Base-by-base conservation (phyloP, 2,888 invertebrate species). In the Deladenus siricidicola region DNA sequence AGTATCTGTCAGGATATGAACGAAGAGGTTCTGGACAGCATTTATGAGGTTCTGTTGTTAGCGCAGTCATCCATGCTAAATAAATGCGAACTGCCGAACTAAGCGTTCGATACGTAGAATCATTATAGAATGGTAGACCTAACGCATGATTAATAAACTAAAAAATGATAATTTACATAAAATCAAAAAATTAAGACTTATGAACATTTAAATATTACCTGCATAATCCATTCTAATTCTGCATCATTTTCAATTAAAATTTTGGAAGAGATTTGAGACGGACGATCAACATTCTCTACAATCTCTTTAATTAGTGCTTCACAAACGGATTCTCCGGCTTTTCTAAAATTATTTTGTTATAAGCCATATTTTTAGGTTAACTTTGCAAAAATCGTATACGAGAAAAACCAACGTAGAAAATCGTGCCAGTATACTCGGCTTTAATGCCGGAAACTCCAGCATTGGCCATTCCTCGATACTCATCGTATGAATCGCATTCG, bases 161-260 rank as follows among this genome's bases (percentile, higher is more conserved):
- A 55, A 61, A 51, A 26, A 30, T 24, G 29, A 21, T 14, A 58
- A 47, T 39, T 44, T 49, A 21, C 3, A 43, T 48, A 24, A 14
- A 10, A 19, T 56, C 30, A 63, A 63, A 60, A 63, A 67, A n/a
- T 53, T 28, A 44, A 14, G 14, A 34, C 14, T 10, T 10, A 34
- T 10, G 21, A 6, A 26, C 6, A 47, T 50, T 4, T 8, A 50
- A 50, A 21, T 28, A 34, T 23, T 45, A 75, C 77, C 68, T 74
- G 76, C 75, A 77, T 77, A 48, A 73, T 64, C 77, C 77, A 77
- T 64, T 74, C 68, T 19, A 77, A 56, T 26, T 77, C 73, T 23
- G 67, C 68, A n/a, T 77, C 77, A 19, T 52, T 68, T 24, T 55
- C 62, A 21, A 72, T 55, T 10, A 45, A 45, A 10, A 60, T 49